These are phyloP conservation scores for Caenorhabditis latens DNA, from an alignment of 1,140 invertebrate species.

Conservation along the genomic window DNA sequence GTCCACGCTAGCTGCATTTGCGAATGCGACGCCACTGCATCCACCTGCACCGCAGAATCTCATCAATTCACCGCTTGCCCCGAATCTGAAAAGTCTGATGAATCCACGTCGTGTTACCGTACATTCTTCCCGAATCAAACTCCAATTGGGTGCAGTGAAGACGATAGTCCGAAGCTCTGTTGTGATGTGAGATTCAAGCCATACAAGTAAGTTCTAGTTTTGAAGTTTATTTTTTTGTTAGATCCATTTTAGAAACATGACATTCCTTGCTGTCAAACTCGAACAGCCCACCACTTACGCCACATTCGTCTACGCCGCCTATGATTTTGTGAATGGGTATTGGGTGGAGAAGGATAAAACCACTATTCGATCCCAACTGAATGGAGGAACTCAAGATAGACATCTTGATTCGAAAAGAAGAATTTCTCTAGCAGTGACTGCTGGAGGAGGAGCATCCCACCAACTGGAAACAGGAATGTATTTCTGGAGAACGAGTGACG, in stretches of 20 bases:
- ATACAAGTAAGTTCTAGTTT: conserved; percentile 49
- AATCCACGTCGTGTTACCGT: conserved; percentile 59
- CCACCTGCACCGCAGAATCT: conserved; percentile 58
- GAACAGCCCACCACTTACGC: conserved; percentile 66
- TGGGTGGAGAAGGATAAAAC: conserved; percentile 65
- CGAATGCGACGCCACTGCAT: conserved; percentile 62
- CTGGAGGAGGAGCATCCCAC: conserved; percentile 64
- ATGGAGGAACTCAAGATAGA: conserved; percentile 66
- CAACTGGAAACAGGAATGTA: conserved; percentile 68
- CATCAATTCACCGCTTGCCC: conserved; percentile 64
- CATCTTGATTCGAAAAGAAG: conserved; percentile 56
- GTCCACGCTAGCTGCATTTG: conserved; percentile 65
- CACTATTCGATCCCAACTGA: conserved; percentile 63
- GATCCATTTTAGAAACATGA: conserved; percentile 54
- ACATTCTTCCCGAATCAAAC: conserved; percentile 68
- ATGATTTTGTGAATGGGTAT: conserved; percentile 58
- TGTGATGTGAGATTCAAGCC: conserved; percentile 68
- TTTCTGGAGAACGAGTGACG: conserved; percentile 61
- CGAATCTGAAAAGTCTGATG: conserved; percentile 26
- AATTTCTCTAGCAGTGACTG: conserved; percentile 63
- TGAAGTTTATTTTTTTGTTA: background rate
- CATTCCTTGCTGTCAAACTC: conserved; percentile 64
- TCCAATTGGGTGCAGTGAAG: conserved; percentile 56
- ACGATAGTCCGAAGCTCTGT: conserved; percentile 61
- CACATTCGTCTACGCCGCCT: conserved; percentile 64